Evolutionary conservation across 1,140 invertebrate species (phyloP), one percentile per base, ranked within the genome.

Genomic region (Drosophila suzukii): DNA sequence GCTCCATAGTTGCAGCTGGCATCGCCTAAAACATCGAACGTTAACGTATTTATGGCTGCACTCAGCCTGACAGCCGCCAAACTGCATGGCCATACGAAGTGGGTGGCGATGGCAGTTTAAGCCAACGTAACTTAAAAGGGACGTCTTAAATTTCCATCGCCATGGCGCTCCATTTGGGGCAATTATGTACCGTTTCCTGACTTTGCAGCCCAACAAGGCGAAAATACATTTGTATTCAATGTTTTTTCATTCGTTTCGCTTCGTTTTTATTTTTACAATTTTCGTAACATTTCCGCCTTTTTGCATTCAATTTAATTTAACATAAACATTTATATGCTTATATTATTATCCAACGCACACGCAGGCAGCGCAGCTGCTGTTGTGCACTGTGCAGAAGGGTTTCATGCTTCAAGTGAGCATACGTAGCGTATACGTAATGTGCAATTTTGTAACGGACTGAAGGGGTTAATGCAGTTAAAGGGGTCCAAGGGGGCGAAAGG

Each of bases 251-350:
- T 53, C 17, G 43, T 3, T 46, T 11, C 15, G 8, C 15, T 20
- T 44, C 11, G 11, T 13, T 44, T 10, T 20, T 10, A 11, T 53
- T 53, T 50, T 36, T 59, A 82, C 61, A 56, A 83, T 89, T 81
- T 82, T 76, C 56, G 54, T 80, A 81, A 89, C 80, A 89, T 89
- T 88, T 89, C 80, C 83, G 80, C 83, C 73, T 80, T 89, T 80
- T 81, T 88, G 84, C 80, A 78, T 88, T 89, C 84, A 89, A 88
- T 89, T 88, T 84, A 89, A 88, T 88, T 89, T 89, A 81, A 89
- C 84, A 89, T 89, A 80, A 88, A 81, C 83, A 88, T 88, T 89
- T 89, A 89, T 88, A 89, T 89, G 76, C 76, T 89, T 84, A 89
- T 84, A 81, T 90, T 86, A 89, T 89, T 83, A 67, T 61, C 74